Evolutionary conservation across 2,113 vertebrate genomes (phyloP), one percentile per base, ranked within the genome.

Genomic region (Miniopterus natalensis): DNA sequence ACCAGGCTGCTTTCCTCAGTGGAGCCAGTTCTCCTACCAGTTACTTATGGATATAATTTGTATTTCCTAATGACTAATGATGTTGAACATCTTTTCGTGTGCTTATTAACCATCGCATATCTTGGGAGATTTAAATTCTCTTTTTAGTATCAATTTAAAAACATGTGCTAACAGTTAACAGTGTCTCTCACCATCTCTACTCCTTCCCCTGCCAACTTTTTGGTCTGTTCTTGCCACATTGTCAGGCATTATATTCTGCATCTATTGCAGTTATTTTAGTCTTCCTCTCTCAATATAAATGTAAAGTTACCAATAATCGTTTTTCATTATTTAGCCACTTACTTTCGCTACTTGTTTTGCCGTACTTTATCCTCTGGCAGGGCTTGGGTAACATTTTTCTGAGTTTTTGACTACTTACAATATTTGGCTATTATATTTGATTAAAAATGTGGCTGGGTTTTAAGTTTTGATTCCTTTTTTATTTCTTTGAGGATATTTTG

Each of bases 401-500:
- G 25, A 75, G 25, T 81, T 88, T 42, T 59, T 61, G 31, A 31
- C 25, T 71, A 0, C 71, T 94, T 51, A 83, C 75, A 45, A 74
- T 66, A 36, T 57, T 79, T 80, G 95, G 27, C 25, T 80, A 10
- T 84, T 88, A 42, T 59, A 6, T 55, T 66, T 78, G 77, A 66
- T 51, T 21, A 53, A 59, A 84, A 42, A 8, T 74, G 90, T n/a
- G 25, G 18, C 70, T 83, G 4, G 17, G 21, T 59, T 93, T 81
- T 49, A 88, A 29, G 0, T 75, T 90, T 87, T 87, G 70, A 59
- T 68, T 77, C 63, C 15, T 75, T 13, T 95, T 84, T 77, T 45
- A 36, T 61, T 66, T 89, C 53, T 83, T 74, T 74, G 65, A 51
- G 36, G 23, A 47, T 1, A 7, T 55, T 84, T 92, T 18, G 63